phyloP scores from a whole-genome alignment of 2,888 invertebrate genomes.

The Amphimallon solstitiale region DNA sequence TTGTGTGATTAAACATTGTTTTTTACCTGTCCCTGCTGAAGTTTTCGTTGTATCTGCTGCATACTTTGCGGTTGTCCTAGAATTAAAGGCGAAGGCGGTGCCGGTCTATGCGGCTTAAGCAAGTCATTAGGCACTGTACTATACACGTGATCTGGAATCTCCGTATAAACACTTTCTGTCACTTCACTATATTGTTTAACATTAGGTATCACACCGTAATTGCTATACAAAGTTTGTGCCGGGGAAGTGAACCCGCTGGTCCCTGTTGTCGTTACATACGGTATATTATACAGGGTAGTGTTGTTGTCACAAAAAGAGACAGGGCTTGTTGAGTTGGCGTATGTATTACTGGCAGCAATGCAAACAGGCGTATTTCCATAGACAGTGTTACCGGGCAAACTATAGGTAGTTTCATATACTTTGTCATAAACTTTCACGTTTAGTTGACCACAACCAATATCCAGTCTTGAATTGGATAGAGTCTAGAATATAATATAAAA shows the following conservation, averaged over 20 bases:
- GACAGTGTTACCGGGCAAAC: slow-evolving; percentile 12
- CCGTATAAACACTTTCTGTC: slow-evolving; percentile 56
- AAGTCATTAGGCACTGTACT: slow-evolving; percentile 58
- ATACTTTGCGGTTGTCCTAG: slow-evolving; percentile 59
- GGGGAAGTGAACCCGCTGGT: not conserved
- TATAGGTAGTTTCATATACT: slow-evolving; percentile 29
- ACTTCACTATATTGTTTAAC: slow-evolving; percentile 53
- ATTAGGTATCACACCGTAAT: slow-evolving; percentile 41
- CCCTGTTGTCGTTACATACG: slow-evolving; percentile 9
- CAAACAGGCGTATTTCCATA: slow-evolving; percentile 2
- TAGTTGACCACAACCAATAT: slow-evolving; percentile 14
- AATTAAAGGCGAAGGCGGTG: slow-evolving; percentile 59
- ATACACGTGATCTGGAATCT: slow-evolving; percentile 61
- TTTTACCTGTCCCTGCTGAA: slow-evolving; percentile 60
- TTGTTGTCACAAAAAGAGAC: slow-evolving; percentile 16
- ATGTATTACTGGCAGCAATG: slow-evolving; percentile 11
- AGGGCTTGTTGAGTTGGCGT: slow-evolving; percentile 7
- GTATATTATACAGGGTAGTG: slow-evolving; percentile 15
- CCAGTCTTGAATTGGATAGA: not conserved
- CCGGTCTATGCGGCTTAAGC: slow-evolving; percentile 61
- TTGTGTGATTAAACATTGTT: too few species aligned
- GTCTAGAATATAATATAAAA: slow-evolving; percentile 1
- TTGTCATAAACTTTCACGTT: slow-evolving; percentile 32
- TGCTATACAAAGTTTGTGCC: slow-evolving; percentile 26
- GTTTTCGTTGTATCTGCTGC: slow-evolving; percentile 62